Evolutionary conservation across 37 sponge, comb jelly and placozoan genomes (phyloP), one percentile per base, ranked within the genome.

Genomic region (Agelas oroides): DNA sequence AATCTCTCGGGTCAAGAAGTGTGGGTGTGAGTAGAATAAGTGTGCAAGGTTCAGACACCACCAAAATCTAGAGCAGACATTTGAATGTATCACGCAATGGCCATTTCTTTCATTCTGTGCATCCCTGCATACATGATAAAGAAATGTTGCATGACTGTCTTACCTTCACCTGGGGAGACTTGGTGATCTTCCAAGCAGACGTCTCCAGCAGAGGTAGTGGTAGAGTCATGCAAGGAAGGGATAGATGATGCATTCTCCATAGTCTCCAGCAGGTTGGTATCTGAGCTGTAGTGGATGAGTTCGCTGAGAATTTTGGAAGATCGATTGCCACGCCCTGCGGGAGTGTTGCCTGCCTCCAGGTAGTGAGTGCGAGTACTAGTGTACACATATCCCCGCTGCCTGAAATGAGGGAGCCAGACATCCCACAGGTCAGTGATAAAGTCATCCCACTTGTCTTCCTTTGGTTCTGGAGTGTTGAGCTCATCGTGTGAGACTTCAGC

Each of bases 381-480:
- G 70, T 56, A 54, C 16, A 65, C 66, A 17, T 78, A 78, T 2
- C 79, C 79, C 19, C 39, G 64, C 46, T 53, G 38, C 32, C 79
- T 63, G 79, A 78, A 78, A 46, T 89, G 62, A 2, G 78, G 46
- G 61, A 84, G 79, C 23, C 35, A n/a, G 0, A 25, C 27, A 5
- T 70, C 71, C 89, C 89, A 89, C 32, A 89, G 37, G 34, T 89
- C 79, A 52, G 39, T 73, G 21, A 84, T 54, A 36, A 81, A 74
- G 23, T 88, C 83, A 17, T 68, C 57, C 89, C 84, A 89, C 39
- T 65, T 63, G 0, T 69, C 86, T 11, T 68, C 79, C 38, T 52
- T 58, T 46, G 81, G 81, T 52, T 80, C 81, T 14, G 81, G 81
- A 70, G 70, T 70, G 34, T 32, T 36, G n/a, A 80, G 18, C 23